phyloP scores from a whole-genome alignment of 2,113 vertebrate species.

The Genyomyrus donnyi region DNA sequence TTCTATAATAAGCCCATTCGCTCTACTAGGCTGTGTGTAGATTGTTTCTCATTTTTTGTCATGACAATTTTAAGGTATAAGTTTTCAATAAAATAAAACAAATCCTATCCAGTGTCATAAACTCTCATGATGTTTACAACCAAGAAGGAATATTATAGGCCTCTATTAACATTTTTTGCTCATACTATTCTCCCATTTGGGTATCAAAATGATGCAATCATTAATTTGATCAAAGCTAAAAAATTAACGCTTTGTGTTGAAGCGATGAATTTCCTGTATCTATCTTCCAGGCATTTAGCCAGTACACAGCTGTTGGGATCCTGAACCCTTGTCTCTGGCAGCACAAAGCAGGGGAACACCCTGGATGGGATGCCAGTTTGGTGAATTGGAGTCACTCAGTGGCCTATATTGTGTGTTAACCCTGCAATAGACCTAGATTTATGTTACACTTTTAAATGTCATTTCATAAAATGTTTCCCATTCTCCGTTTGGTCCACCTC shows the following conservation, averaged over 20 bases:
- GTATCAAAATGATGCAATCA: neutral
- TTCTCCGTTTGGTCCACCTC: neutral
- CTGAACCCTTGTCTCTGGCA: neutral
- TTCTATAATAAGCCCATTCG: neutral
- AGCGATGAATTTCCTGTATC: neutral
- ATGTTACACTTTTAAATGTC: neutral
- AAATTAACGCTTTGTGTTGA: neutral
- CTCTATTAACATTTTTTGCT: neutral
- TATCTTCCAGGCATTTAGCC: neutral
- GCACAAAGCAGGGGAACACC: neutral
- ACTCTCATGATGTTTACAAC: neutral
- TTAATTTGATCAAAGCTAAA: neutral
- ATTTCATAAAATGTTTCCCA: neutral
- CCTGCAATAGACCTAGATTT: neutral
- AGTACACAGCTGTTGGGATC: neutral
- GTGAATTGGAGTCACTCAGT: neutral
- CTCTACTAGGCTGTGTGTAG: neutral
- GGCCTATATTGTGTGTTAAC: neutral
- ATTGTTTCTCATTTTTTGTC: neutral
- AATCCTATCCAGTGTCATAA: neutral
- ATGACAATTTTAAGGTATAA: neutral
- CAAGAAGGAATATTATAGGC: neutral
- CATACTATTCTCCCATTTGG: neutral
- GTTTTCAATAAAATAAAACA: neutral
- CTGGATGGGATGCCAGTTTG: neutral